A percentile compares a stretch with the other conserved stretches of the same genome.
phyloP scores from a whole-genome alignment of 2,888 invertebrate species.

The Eueremaeus valkanovi region DNA sequence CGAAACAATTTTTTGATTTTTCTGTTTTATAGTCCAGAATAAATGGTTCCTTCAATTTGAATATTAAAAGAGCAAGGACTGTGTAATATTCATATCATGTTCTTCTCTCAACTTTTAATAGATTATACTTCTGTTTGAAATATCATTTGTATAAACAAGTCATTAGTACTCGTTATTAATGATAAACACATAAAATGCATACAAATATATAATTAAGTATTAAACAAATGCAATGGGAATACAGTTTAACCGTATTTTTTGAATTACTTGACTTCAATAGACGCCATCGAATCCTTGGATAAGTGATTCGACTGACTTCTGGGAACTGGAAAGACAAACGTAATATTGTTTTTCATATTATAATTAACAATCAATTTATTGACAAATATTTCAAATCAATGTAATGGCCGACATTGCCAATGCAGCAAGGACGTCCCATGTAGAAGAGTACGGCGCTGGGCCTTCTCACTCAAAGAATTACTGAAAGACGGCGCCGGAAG shows the following conservation, averaged over 20 bases:
- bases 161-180: neutral
- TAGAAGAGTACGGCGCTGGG: constrained; percentile 92
- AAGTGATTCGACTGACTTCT: constrained; percentile 88
- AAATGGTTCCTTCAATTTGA: too few relatives aligned
- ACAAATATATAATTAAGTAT: neutral
- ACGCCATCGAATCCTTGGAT: constrained; percentile 89
- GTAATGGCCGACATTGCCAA: too few relatives aligned
- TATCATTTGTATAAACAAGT: neutral
- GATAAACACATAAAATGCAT: neutral
- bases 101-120: too few relatives aligned
- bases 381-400: too few relatives aligned
- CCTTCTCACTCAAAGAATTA: constrained; percentile 90
- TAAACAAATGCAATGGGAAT: neutral
- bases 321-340: constrained; percentile 94
- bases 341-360: constrained; percentile 53
- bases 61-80: too few relatives aligned
- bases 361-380: neutral
- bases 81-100: too few relatives aligned
- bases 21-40: too few relatives aligned
- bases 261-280: neutral
- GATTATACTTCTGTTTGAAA: too few relatives aligned
- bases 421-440: constrained; percentile 83
- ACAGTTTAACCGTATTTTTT: neutral
- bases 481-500: constrained; percentile 89
- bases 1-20: too few relatives aligned